Percentiles rank a stretch among this genome's conserved stretches.
These are phyloP conservation scores for Conus canariensis DNA, from an alignment of 2,888 invertebrate species.

Conservation along the genomic window DNA sequence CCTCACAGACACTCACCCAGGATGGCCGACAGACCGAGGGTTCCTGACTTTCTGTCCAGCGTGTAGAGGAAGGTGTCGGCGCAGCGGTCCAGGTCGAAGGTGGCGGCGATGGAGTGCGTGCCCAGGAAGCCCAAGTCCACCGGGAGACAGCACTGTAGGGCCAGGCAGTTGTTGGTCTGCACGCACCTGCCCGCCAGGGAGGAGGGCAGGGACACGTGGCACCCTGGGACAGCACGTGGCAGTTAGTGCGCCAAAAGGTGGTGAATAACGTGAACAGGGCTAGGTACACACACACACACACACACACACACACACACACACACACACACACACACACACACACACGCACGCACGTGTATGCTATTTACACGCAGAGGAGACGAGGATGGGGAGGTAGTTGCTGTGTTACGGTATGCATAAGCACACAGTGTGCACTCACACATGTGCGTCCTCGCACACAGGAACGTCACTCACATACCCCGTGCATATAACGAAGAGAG, in stretches of 20 bases:
- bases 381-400: too few relatives aligned
- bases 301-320: too few relatives aligned
- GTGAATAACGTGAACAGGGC: too few relatives aligned
- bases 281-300: too few relatives aligned
- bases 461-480: too few relatives aligned
- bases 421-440: too few relatives aligned
- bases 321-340: too few relatives aligned
- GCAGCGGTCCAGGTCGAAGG: constrained; percentile 50
- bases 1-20: constrained; percentile 24
- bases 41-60: constrained; percentile 58
- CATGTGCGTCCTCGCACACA: too few relatives aligned
- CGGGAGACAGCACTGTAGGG: constrained; percentile 43
- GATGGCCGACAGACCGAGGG: constrained; percentile 45
- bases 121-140: constrained; percentile 45
- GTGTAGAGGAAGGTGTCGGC: constrained; percentile 49
- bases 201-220: constrained; percentile 38
- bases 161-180: constrained; percentile 43
- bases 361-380: too few relatives aligned
- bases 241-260: too few relatives aligned
- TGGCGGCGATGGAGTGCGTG: constrained; percentile 33
- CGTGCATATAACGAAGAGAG: not conserved
- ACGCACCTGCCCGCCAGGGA: constrained; percentile 37
- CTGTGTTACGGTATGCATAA: too few relatives aligned
- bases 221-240: constrained; percentile 12
- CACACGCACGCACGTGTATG: too few relatives aligned